These are phyloP conservation scores for Acipenser oxyrinchus DNA, from an alignment of 2,797 vertebrate genomes.

Conservation along the genomic window DNA sequence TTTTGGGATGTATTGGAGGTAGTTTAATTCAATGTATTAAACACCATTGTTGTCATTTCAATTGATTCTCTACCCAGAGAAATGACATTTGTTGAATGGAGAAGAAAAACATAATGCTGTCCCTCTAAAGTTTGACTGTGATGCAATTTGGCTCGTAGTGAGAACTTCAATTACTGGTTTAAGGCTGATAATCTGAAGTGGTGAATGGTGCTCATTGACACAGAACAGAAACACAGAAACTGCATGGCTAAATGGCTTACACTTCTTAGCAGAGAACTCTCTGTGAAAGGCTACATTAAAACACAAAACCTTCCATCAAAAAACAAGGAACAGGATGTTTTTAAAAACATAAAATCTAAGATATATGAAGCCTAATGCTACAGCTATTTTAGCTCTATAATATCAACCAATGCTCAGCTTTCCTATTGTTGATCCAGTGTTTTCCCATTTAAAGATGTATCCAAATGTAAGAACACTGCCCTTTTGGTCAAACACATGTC, in stretches of 20 bases:
- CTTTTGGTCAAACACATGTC: no score
- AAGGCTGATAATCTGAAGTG: constrained; percentile 23
- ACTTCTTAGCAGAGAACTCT: constrained; percentile 18
- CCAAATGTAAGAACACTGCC: no score
- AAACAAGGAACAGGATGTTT: background rate
- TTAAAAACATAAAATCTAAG: background rate
- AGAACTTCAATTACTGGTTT: constrained; percentile 34
- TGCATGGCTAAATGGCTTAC: constrained; percentile 33
- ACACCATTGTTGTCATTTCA: constrained; percentile 2
- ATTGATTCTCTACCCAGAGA: background rate
- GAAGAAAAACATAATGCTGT: background rate
- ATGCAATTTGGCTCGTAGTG: constrained; percentile 10
- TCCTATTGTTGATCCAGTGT: background rate
- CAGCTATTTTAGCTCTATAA: constrained; percentile 27
- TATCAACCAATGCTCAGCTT: background rate
- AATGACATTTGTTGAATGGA: background rate
- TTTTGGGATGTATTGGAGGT: background rate
- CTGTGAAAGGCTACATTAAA: constrained; percentile 17
- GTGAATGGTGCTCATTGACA: constrained; percentile 15
- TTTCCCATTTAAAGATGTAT: background rate
- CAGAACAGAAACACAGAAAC: constrained; percentile 6
- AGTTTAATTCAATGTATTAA: background rate
- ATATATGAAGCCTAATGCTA: constrained; percentile 15
- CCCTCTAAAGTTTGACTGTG: constrained; percentile 8
- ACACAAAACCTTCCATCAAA: constrained; percentile 8